phyloP scores from a whole-genome alignment of 2,113 vertebrate species.

The Eupsittula cactorum region DNA sequence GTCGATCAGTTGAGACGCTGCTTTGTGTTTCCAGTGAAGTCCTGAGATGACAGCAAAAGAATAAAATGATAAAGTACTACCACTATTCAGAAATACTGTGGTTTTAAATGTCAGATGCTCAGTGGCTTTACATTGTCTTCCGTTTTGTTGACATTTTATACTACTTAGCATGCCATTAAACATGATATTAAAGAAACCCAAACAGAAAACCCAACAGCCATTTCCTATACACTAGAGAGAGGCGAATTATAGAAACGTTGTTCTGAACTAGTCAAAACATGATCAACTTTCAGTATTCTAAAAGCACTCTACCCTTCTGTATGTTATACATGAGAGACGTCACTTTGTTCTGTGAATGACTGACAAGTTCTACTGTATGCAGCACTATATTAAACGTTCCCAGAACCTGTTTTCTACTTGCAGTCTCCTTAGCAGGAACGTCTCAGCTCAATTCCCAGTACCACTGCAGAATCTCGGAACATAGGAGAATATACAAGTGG shows the following conservation, averaged over 20 bases:
- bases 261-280: background rate
- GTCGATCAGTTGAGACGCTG: conserved; percentile 70
- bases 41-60: conserved; percentile 73
- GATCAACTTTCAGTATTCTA: background rate
- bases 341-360: background rate
- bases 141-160: background rate
- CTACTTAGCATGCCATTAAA: background rate
- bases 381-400: background rate
- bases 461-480: background rate
- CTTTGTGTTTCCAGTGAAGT: conserved; percentile 77
- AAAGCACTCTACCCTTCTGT: background rate
- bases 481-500: background rate
- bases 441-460: background rate
- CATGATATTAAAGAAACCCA: background rate
- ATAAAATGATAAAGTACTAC: conserved; percentile 39
- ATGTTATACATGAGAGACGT: rapidly evolving
- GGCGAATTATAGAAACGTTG: background rate
- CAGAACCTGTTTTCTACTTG: background rate
- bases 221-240: background rate
- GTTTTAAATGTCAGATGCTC: background rate
- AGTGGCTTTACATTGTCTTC: background rate
- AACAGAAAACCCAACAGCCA: background rate
- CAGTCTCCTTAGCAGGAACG: background rate
- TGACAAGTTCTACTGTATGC: background rate
- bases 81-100: background rate